Evolutionary conservation across 2,888 invertebrate species (phyloP).

Genomic region (Himalopsyche tibetana): DNA sequence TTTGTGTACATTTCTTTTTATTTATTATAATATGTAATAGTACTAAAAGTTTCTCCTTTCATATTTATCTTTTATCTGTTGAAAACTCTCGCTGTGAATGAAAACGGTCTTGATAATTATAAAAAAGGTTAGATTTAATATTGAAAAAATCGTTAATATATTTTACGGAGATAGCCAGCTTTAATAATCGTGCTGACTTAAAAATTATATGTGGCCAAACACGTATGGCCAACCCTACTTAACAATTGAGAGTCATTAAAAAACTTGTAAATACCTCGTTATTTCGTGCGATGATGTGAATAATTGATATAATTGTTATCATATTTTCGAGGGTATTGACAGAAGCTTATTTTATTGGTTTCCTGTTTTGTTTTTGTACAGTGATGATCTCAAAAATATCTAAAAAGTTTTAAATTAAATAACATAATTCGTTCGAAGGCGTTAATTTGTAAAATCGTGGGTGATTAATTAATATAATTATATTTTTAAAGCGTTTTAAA

Average conservation of each 20-base stretch:
- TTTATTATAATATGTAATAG: no score
- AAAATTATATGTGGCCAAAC: no score
- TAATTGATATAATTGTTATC: constrained; percentile 6
- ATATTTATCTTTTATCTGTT: no score
- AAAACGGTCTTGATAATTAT: no score
- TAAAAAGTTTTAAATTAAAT: not conserved
- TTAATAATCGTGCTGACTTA: no score
- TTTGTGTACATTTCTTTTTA: no score
- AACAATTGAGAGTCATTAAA: not conserved
- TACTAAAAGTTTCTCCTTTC: no score
- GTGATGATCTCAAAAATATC: not conserved
- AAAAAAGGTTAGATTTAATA: no score
- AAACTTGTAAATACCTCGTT: not conserved
- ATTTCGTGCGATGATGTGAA: constrained; percentile 17
- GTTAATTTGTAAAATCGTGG: not conserved
- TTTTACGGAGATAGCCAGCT: no score
- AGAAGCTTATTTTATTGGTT: not conserved
- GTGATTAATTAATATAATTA: not conserved
- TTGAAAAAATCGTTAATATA: no score
- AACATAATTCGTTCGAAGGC: not conserved
- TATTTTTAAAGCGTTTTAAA: no score
- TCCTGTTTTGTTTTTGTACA: not conserved
- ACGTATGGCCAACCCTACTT: not conserved
- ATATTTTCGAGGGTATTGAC: constrained; percentile 18
- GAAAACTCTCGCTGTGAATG: no score